Evolutionary conservation across 1,140 invertebrate genomes (phyloP).

Genomic region (Bombus pyrosoma): DNA sequence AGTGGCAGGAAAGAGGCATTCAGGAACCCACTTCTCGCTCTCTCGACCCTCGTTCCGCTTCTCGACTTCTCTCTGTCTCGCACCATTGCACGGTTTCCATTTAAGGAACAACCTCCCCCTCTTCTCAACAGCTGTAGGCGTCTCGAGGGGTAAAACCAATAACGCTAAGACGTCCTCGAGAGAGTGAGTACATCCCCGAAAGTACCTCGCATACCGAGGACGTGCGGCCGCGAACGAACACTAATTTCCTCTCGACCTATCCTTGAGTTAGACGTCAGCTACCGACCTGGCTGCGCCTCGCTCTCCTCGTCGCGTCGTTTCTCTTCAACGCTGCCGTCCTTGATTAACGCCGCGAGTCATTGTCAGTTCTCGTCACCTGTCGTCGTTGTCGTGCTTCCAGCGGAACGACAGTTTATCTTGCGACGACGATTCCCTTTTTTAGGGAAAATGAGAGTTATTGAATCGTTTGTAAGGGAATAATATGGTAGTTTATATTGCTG

Average conservation of each 20-base stretch:
- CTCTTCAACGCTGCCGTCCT: slow-evolving; percentile 22
- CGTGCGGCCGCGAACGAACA: slow-evolving; percentile 72
- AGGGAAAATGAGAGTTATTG: not conserved
- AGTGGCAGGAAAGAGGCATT: slow-evolving; percentile 59
- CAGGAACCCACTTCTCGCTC: slow-evolving; percentile 50
- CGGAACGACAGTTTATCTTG: not conserved
- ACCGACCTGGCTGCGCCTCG: slow-evolving; percentile 23
- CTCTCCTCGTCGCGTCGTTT: not conserved
- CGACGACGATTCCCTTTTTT: not conserved
- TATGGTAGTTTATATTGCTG: not conserved
- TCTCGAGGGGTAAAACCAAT: slow-evolving; percentile 78
- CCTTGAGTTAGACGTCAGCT: slow-evolving; percentile 79
- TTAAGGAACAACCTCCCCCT: slow-evolving; percentile 41
- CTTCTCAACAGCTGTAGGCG: not conserved
- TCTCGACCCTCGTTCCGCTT: slow-evolving; percentile 34
- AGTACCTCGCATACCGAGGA: slow-evolving; percentile 75
- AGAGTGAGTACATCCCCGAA: slow-evolving; percentile 58
- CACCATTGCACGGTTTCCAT: slow-evolving; percentile 52
- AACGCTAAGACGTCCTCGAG: slow-evolving; percentile 75
- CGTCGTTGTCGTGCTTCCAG: not conserved
- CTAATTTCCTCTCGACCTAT: slow-evolving; percentile 75
- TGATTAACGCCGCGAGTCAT: slow-evolving; percentile 43
- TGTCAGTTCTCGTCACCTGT: slow-evolving; percentile 33
- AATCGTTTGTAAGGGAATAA: not conserved
- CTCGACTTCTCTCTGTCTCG: slow-evolving; percentile 18